These are phyloP conservation scores for Athalia circularis DNA, from an alignment of 2,888 invertebrate species.

Conservation along the genomic window DNA sequence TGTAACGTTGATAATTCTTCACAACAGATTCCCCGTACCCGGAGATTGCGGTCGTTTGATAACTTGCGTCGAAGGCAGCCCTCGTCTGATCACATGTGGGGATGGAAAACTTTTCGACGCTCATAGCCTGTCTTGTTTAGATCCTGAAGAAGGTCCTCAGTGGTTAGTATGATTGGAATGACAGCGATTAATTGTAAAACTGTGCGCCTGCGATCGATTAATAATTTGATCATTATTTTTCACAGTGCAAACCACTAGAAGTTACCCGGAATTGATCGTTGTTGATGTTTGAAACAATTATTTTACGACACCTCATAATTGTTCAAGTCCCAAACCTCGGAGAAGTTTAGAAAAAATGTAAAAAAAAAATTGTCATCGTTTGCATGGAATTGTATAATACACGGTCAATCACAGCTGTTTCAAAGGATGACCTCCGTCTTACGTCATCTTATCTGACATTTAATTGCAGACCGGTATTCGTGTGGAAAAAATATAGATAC, in stretches of 20 bases:
- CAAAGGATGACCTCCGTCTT: not conserved
- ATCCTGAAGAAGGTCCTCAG: constrained; percentile 78
- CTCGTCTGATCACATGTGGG: constrained; percentile 90
- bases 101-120: constrained; percentile 93
- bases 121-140: constrained; percentile 88
- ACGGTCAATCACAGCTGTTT: not conserved
- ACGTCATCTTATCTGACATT: constrained; percentile 37
- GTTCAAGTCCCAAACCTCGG: not conserved
- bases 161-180: constrained; percentile 63
- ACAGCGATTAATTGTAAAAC: too few species aligned
- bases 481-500: too few species aligned
- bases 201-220: not conserved
- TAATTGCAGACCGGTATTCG: constrained; percentile 9
- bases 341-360: not conserved
- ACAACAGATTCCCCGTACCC: constrained; percentile 83
- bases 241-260: constrained; percentile 61
- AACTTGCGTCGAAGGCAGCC: constrained; percentile 93
- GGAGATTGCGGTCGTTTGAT: constrained; percentile 92
- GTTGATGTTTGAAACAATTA: not conserved
- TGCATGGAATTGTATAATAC: too few species aligned
- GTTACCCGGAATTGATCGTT: not conserved
- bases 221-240: constrained; percentile 35
- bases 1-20: not conserved
- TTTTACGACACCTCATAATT: not conserved
- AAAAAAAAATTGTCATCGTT: too few species aligned